A percentile compares a stretch with the other conserved stretches of the same genome.
These are phyloP conservation scores for Donacobius atricapilla DNA, from an alignment of 2,113 vertebrate species.

Conservation along the genomic window DNA sequence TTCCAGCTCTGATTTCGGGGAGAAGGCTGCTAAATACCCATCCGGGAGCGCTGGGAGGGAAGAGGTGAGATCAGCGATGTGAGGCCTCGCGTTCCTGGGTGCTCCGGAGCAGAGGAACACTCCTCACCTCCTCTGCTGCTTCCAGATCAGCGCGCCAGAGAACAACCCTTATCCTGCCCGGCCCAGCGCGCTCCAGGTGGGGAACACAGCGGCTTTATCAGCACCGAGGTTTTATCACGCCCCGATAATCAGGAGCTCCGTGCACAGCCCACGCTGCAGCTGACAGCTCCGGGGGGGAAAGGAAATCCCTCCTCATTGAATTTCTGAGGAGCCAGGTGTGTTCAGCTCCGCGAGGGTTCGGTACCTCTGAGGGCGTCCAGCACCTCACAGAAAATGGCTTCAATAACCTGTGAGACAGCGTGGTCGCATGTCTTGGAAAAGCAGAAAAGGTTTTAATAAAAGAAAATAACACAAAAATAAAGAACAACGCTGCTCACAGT, in stretches of 20 bases:
- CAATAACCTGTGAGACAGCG: too few relatives aligned
- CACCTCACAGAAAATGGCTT: too few relatives aligned
- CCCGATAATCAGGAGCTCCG: not conserved
- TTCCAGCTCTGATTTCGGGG: too few relatives aligned
- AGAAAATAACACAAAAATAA: too few relatives aligned
- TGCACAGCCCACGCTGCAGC: rapidly evolving
- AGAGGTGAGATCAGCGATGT: not conserved
- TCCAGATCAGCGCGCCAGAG: not conserved
- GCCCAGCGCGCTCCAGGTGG: not conserved
- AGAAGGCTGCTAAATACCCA: not conserved
- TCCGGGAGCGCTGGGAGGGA: not conserved
- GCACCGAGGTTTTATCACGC: rapidly evolving
- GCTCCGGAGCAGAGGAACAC: not conserved
- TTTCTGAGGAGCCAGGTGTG: too few relatives aligned
- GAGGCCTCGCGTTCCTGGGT: not conserved
- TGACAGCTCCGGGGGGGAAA: not conserved
- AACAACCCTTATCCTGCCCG: not conserved
- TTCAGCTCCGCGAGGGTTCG: too few relatives aligned
- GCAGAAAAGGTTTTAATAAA: too few relatives aligned
- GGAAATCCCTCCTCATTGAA: not conserved
- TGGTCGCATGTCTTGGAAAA: too few relatives aligned
- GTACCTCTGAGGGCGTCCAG: too few relatives aligned
- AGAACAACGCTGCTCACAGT: too few relatives aligned
- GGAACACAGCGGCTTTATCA: not conserved
- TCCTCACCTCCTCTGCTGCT: not conserved